Evolutionary conservation across 35 echinoderm and acorn worm species (phyloP), one percentile per base, ranked within the genome.

Genomic region (Ptychodera flava): DNA sequence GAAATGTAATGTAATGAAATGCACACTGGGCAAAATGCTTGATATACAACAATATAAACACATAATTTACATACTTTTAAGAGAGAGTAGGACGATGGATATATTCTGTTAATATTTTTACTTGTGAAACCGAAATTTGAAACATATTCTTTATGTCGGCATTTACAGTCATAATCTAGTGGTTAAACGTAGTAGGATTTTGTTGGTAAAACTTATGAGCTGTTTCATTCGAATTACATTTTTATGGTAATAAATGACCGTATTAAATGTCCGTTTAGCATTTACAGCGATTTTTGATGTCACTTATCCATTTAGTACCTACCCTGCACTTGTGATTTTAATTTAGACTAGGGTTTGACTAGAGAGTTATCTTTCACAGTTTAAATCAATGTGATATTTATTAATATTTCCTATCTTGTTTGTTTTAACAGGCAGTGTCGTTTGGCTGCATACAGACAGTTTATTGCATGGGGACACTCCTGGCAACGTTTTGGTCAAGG

Each of bases 101-200:
- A 81, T 81, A 81, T 81, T 81, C 35, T 33, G 33, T 81, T 81
- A 81, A 14, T 32, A 81, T 1, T 34, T 31, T 34, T 81, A 81
- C 35, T 81, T 32, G 35, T 16, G 80, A 31, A 81, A 81, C 33
- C n/a, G 35, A 34, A 81, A 33, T 34, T 34, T 34, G 33, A 31
- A 28, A 81, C 35, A 34, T 28, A 28, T 31, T n/a, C n/a, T n/a
- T n/a, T n/a, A n/a, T n/a, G n/a, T n/a, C n/a, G n/a, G n/a, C n/a
- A n/a, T n/a, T n/a, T n/a, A n/a, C n/a, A n/a, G n/a, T n/a, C n/a
- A n/a, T n/a, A n/a, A n/a, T n/a, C n/a, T n/a, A n/a, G n/a, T n/a
- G n/a, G n/a, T n/a, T n/a, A n/a, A n/a, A n/a, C n/a, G n/a, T n/a
- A n/a, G n/a, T n/a, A n/a, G n/a, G n/a, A n/a, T n/a, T n/a, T n/a